phyloP scores from a whole-genome alignment of 2,797 vertebrate genomes.

The Luscinia luscinia region DNA sequence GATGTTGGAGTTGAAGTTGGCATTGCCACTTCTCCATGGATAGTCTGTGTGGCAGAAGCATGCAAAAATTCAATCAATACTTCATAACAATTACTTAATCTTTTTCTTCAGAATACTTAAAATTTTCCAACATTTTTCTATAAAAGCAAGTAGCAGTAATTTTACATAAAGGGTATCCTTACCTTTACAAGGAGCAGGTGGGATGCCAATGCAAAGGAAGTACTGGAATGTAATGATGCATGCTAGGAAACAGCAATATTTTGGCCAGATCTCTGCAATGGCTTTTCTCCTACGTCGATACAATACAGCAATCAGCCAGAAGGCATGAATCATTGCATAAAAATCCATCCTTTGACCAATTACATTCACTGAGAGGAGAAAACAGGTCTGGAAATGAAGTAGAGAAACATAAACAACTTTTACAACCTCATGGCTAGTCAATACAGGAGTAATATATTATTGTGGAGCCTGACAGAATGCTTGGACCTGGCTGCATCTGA shows the following conservation, averaged over 20 bases:
- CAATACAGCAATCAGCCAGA: constrained; percentile 90
- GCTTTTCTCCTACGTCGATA: constrained; percentile 94
- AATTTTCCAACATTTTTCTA: background rate
- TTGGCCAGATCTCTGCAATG: constrained; percentile 97
- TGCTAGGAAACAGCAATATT: constrained; percentile 96
- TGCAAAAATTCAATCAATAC: background rate
- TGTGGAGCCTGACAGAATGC: background rate
- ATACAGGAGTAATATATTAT: background rate
- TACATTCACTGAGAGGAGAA: constrained; percentile 93
- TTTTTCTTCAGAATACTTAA: background rate
- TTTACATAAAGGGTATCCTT: background rate
- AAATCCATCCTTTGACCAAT: constrained; percentile 99
- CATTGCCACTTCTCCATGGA: constrained; percentile 89
- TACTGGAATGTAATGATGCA: constrained; percentile 95
- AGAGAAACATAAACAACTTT: background rate
- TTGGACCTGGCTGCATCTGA: rapidly evolving
- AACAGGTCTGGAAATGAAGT: constrained; percentile 85
- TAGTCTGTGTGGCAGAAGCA: constrained; percentile 84
- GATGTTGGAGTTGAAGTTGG: constrained; percentile 87
- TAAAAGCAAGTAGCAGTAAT: background rate
- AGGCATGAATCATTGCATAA: constrained; percentile 94
- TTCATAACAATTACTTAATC: background rate
- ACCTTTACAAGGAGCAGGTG: constrained; percentile 96
- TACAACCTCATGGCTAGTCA: background rate
- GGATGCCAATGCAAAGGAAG: constrained; percentile 94